Conservation (phyloP, 1,140 invertebrate species). For the Drosophila ironensis region DNA sequence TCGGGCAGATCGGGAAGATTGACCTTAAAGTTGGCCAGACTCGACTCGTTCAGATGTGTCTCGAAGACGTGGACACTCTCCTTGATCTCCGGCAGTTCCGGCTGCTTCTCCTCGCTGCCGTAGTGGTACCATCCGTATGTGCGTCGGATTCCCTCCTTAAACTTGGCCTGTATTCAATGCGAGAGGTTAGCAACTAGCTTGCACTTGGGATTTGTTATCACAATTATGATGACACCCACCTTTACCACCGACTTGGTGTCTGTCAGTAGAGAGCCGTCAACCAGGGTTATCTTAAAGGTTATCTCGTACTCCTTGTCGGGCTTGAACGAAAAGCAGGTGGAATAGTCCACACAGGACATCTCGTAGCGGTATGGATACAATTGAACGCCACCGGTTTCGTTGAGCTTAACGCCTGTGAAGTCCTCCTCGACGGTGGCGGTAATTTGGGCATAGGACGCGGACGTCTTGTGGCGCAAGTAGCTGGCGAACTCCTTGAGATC, state of each 20-base stretch:
- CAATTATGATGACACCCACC: conserved; percentile 82
- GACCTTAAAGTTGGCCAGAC: conserved; percentile 55
- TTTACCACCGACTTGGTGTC: conserved; percentile 84
- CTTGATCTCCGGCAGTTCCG: conserved; percentile 45
- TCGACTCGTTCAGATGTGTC: conserved; percentile 61
- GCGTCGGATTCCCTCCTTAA: conserved; percentile 82
- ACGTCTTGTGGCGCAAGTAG: conserved; percentile 83
- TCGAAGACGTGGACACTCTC: conserved; percentile 45
- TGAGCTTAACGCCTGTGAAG: conserved; percentile 89
- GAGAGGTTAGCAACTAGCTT: not conserved
- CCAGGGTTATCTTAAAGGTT: conserved; percentile 54
- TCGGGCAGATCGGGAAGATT: conserved; percentile 61
- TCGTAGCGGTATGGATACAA: conserved; percentile 92
- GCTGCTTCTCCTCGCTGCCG: conserved; percentile 11
- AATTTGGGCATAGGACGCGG: conserved; percentile 82
- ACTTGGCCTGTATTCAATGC: conserved; percentile 82
- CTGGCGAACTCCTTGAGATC: conserved; percentile 85
- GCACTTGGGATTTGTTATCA: not conserved
- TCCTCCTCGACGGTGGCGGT: conserved; percentile 90
- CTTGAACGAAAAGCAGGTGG: conserved; percentile 92
- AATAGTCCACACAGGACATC: conserved; percentile 88
- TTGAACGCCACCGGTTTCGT: conserved; percentile 87
- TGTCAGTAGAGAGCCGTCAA: conserved; percentile 55
- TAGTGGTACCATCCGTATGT: conserved; percentile 30
- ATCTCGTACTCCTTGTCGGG: conserved; percentile 90